phyloP scores from a whole-genome alignment of 2,888 invertebrate species.

The Trachelus stipa region DNA sequence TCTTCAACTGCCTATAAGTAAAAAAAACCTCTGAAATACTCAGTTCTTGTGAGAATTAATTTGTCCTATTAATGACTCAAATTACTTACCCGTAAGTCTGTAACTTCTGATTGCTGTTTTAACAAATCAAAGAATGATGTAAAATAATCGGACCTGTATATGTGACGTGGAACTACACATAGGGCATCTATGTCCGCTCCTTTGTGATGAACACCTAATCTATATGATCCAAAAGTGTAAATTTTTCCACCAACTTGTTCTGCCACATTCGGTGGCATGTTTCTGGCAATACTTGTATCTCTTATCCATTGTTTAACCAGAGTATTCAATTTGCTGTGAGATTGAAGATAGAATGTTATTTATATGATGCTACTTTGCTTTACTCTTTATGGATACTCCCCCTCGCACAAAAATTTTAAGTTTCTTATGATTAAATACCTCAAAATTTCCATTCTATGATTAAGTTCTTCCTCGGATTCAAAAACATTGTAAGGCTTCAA shows the following conservation, averaged over 20 bases:
- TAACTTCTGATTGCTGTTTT: constrained; percentile 86
- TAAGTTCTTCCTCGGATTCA: constrained; percentile 89
- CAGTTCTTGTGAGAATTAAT: neutral
- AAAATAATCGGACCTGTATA: constrained; percentile 95
- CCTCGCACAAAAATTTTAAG: neutral
- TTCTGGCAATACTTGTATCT: constrained; percentile 87
- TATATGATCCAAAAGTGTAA: constrained; percentile 99
- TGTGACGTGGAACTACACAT: constrained; percentile 97
- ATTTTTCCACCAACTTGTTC: constrained; percentile 97
- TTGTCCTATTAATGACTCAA: neutral
- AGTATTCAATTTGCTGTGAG: constrained; percentile 82
- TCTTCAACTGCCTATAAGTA: constrained; percentile 90
- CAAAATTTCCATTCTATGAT: constrained; percentile 87
- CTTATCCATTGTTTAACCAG: constrained; percentile 95
- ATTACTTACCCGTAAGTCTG: constrained; percentile 78
- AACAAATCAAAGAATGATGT: constrained; percentile 92
- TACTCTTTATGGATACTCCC: neutral
- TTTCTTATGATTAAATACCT: constrained; percentile 60
- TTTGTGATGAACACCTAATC: constrained; percentile 94
- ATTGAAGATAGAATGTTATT: constrained; percentile 51
- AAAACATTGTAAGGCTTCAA: constrained; percentile 88
- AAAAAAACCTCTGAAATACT: constrained; percentile 22
- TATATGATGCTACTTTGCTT: neutral
- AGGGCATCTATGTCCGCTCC: constrained; percentile 99
- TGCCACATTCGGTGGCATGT: constrained; percentile 92